Percentiles rank a stretch among this genome's conserved stretches.
Evolutionary conservation across 2,888 invertebrate species (phyloP).

Genomic region (Platypus cylindrus): DNA sequence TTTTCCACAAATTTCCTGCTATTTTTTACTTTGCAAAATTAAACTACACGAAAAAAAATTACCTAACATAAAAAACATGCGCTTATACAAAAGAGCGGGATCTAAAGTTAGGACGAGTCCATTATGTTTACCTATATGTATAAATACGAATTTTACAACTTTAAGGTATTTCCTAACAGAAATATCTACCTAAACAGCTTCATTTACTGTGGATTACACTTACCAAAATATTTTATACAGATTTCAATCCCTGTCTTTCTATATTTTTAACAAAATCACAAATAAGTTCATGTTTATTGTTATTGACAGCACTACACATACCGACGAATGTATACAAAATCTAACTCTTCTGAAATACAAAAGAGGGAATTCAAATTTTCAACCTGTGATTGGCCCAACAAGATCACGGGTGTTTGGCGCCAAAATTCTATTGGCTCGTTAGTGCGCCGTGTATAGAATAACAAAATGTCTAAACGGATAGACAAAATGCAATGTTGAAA

Average conservation of each 20-base stretch:
- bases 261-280: slow-evolving; percentile 60
- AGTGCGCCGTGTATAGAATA: slow-evolving; percentile 13
- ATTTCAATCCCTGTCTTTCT: slow-evolving; percentile 52
- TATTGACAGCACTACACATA: slow-evolving; percentile 36
- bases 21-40: neutral
- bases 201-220: slow-evolving; percentile 34
- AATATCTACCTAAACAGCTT: slow-evolving; percentile 23
- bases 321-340: slow-evolving; percentile 38
- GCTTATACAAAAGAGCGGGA: slow-evolving; percentile 35
- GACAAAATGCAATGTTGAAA: slow-evolving; percentile 27
- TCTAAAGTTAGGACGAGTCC: slow-evolving; percentile 32
- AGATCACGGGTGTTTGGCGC: slow-evolving; percentile 35
- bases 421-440: slow-evolving; percentile 27
- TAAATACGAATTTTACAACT: slow-evolving; percentile 16
- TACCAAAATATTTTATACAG: slow-evolving; percentile 54
- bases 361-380: slow-evolving; percentile 37
- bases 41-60: too few relatives aligned
- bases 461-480: slow-evolving; percentile 17
- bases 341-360: slow-evolving; percentile 31
- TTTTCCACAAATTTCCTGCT: too few relatives aligned
- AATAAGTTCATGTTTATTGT: slow-evolving; percentile 36
- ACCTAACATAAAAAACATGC: slow-evolving; percentile 28
- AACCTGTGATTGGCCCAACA: slow-evolving; percentile 28
- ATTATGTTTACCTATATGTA: slow-evolving; percentile 25
- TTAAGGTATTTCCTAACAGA: slow-evolving; percentile 31